Evolutionary conservation across 2,113 vertebrate species (phyloP).

Genomic region (Lipotes vexillifer): DNA sequence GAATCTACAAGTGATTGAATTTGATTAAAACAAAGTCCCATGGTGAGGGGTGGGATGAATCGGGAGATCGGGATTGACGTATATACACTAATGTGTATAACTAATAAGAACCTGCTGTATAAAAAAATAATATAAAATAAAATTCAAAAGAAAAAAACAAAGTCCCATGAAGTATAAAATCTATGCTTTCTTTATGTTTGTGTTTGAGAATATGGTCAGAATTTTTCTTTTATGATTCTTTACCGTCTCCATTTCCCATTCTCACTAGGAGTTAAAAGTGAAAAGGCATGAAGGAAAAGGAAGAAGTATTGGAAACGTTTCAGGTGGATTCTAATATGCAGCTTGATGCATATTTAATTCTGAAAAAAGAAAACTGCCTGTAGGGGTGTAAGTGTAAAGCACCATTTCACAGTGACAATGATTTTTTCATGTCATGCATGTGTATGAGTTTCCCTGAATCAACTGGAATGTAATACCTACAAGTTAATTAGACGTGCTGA

Average conservation of each 20-base stretch:
- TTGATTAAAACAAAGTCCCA: neutral
- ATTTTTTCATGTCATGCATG: constrained; percentile 15
- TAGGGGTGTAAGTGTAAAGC: neutral
- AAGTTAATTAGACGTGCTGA: constrained; percentile 59
- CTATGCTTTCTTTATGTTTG: neutral
- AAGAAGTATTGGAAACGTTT: constrained; percentile 15
- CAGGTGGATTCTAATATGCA: neutral
- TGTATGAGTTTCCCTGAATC: neutral
- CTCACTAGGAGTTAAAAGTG: neutral
- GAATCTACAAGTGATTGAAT: neutral
- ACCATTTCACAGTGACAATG: neutral
- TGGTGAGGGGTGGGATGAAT: neutral
- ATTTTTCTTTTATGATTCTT: neutral
- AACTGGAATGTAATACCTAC: constrained; percentile 38
- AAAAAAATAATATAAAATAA: too few relatives aligned
- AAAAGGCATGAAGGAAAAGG: neutral
- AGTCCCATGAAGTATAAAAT: neutral
- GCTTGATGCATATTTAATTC: neutral
- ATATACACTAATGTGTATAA: too few relatives aligned
- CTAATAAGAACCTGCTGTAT: too few relatives aligned
- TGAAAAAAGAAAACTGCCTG: neutral
- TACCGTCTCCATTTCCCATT: neutral
- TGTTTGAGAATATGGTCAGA: neutral
- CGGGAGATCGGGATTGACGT: too few relatives aligned
- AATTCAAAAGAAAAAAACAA: neutral